Conservation (phyloP, 1,140 invertebrate species). For the Rhopalosiphum maidis region DNA sequence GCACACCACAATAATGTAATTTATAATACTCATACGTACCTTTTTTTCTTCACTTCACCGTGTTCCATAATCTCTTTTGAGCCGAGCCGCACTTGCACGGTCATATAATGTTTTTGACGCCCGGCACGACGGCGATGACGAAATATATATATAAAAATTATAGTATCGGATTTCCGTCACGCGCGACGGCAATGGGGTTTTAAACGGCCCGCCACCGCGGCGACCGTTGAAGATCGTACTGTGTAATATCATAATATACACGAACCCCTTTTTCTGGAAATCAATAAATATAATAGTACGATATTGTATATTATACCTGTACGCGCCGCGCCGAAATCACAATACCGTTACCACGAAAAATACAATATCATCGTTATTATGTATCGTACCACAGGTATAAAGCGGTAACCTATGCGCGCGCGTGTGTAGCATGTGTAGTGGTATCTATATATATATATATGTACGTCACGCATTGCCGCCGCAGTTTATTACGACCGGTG, state of each 20-base stretch:
- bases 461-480: too few relatives aligned
- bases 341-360: neutral
- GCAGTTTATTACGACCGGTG: neutral
- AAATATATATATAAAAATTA: too few relatives aligned
- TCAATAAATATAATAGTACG: neutral
- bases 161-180: neutral
- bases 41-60: neutral
- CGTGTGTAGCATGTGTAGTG: neutral
- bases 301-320: too few relatives aligned
- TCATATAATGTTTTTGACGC: constrained; percentile 10
- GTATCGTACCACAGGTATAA: neutral
- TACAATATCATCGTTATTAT: neutral
- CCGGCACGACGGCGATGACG: neutral
- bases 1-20: neutral
- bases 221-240: neutral
- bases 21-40: neutral
- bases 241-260: neutral
- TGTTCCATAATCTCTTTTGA: constrained; percentile 30
- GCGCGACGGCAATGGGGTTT: neutral
- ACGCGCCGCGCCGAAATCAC: neutral
- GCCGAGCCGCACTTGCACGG: neutral
- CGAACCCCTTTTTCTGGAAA: neutral
- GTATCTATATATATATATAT: neutral
- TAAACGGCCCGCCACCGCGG: neutral
- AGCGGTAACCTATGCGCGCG: neutral